Percentiles rank a stretch among this genome's conserved stretches.
phyloP scores from a whole-genome alignment of 2,888 invertebrate species.

The Ecdyonurus torrentis region DNA sequence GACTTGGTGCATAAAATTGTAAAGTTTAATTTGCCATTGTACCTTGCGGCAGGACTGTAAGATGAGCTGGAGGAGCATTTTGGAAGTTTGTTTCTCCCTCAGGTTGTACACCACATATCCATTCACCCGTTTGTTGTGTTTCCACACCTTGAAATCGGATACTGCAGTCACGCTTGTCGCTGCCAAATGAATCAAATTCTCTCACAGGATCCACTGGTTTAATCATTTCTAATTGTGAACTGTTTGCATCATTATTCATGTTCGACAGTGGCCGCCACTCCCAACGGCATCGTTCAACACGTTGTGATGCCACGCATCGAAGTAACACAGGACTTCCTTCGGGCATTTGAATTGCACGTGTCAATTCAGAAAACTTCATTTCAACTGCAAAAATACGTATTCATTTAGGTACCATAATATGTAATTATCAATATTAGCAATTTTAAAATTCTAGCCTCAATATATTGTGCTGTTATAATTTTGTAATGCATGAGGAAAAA shows the following conservation, averaged over 20 bases:
- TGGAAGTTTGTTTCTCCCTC: conserved; percentile 22
- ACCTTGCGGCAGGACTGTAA: conserved; percentile 27
- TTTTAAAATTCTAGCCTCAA: too few relatives aligned
- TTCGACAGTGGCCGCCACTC: conserved; percentile 18
- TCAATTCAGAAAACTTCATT: conserved; percentile 24
- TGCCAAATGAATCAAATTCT: conserved; percentile 23
- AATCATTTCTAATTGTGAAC: neutral
- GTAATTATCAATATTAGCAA: too few relatives aligned
- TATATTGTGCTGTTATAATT: too few relatives aligned
- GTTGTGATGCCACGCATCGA: conserved; percentile 23
- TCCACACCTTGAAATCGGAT: conserved; percentile 23
- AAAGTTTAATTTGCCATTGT: too few relatives aligned
- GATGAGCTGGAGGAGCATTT: conserved; percentile 24
- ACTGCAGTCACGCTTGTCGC: conserved; percentile 25
- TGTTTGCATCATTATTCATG: neutral
- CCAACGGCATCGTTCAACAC: conserved; percentile 26
- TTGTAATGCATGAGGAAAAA: too few relatives aligned
- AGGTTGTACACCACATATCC: conserved; percentile 25
- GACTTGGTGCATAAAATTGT: too few relatives aligned
- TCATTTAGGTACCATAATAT: too few relatives aligned
- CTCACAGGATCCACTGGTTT: conserved; percentile 24
- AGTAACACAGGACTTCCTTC: conserved; percentile 23
- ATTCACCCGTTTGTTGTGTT: conserved; percentile 24
- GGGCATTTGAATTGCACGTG: conserved; percentile 25
- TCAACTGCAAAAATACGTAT: conserved; percentile 21